Conservation (phyloP, 2,113 vertebrate genomes). For the Ornithorhynchus anatinus region DNA sequence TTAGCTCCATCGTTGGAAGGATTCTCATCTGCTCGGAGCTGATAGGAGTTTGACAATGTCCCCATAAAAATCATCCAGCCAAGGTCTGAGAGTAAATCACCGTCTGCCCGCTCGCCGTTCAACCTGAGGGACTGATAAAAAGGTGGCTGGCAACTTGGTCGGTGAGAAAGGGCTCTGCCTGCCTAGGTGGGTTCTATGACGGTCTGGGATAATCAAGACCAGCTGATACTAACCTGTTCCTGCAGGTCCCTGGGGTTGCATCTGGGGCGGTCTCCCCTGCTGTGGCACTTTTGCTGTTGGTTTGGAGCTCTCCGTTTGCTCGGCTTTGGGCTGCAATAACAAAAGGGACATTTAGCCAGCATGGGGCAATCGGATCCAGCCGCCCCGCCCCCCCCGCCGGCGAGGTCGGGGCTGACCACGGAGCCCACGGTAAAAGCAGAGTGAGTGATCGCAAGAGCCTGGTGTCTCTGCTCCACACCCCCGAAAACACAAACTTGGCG, state of each 20-base stretch:
- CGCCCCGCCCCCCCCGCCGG: neutral
- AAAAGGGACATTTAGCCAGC: neutral
- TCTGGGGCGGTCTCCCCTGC: slow-evolving; percentile 72
- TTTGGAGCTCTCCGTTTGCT: slow-evolving; percentile 73
- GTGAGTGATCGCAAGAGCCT: neutral
- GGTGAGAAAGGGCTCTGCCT: neutral
- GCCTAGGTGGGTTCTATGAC: neutral
- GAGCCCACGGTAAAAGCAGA: neutral
- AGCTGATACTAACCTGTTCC: slow-evolving; percentile 82
- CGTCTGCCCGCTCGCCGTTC: neutral
- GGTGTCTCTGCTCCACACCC: neutral
- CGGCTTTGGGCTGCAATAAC: slow-evolving; percentile 75
- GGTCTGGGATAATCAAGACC: no score
- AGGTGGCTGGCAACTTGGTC: no score
- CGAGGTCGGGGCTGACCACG: neutral
- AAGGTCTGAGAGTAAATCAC: no score
- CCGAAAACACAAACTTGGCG: no score
- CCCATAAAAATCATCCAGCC: neutral
- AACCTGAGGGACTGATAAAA: no score
- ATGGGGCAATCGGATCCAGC: neutral
- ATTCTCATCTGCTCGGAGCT: neutral
- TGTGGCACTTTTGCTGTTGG: slow-evolving; percentile 78
- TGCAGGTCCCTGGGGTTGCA: slow-evolving; percentile 77
- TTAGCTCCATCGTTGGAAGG: neutral
- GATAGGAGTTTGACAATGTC: neutral